A percentile compares a stretch with the other conserved stretches of the same genome.
phyloP scores from a whole-genome alignment of 2,797 vertebrate species.

The Aeoliscus strigatus region DNA sequence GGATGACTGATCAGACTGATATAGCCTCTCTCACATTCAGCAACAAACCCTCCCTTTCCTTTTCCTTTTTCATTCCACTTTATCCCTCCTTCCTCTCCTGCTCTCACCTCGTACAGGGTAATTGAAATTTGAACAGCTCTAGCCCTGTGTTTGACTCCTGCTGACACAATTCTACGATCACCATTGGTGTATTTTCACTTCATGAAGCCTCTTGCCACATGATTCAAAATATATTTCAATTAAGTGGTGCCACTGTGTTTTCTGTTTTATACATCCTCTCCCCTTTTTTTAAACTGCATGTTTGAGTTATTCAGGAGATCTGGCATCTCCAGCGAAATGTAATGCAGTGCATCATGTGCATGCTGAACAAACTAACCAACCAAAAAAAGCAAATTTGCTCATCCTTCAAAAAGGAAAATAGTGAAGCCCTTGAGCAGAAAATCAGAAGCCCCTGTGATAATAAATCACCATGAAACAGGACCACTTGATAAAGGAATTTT shows the following conservation, averaged over 20 bases:
- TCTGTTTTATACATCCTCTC: constrained; percentile 10
- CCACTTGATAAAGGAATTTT: constrained; percentile 63
- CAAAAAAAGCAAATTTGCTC: constrained; percentile 49
- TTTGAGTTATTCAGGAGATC: constrained; percentile 27
- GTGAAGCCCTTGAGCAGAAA: constrained; percentile 33
- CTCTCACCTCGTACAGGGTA: constrained; percentile 43
- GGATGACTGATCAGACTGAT: constrained; percentile 81
- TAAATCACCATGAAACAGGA: constrained; percentile 63
- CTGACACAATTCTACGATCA: constrained; percentile 21
- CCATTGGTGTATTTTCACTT: constrained; percentile 16
- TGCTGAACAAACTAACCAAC: constrained; percentile 41
- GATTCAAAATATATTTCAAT: constrained; percentile 28
- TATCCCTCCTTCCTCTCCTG: constrained; percentile 44
- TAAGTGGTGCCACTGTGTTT: no score
- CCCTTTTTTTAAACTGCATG: constrained; percentile 15
- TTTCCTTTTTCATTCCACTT: constrained; percentile 54
- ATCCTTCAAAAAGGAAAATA: constrained; percentile 37
- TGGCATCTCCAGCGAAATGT: constrained; percentile 31
- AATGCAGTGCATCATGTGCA: constrained; percentile 30
- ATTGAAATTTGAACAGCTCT: constrained; percentile 63
- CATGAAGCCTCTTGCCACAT: constrained; percentile 15
- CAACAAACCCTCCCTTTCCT: constrained; percentile 48
- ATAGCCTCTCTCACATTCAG: constrained; percentile 70
- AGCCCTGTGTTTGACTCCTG: constrained; percentile 38
- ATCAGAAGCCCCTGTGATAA: constrained; percentile 36